Percentiles rank a stretch among this genome's conserved stretches.
Conservation (phyloP, 2,797 vertebrate species). For the Limosa lapponica region DNA sequence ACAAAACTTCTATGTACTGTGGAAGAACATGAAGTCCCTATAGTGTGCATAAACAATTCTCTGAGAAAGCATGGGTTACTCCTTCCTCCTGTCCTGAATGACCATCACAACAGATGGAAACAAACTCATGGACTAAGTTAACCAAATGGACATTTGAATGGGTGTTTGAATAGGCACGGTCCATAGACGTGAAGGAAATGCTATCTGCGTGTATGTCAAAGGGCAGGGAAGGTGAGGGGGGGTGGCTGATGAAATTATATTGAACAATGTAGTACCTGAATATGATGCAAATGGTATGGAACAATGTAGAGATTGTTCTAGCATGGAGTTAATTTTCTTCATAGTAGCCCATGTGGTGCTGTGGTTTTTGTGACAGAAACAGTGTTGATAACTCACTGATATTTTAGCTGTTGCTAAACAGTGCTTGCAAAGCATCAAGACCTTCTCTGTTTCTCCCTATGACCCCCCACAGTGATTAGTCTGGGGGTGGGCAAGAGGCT, state of each 20-base stretch:
- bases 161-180: background rate
- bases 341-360: background rate
- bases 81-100: background rate
- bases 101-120: background rate
- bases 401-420: background rate
- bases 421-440: background rate
- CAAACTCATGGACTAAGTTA: background rate
- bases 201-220: background rate
- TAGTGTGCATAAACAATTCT: rapidly evolving
- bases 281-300: background rate
- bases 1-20: rapidly evolving
- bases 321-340: background rate
- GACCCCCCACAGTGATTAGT: background rate
- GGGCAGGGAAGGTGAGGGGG: background rate
- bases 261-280: background rate
- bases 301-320: background rate
- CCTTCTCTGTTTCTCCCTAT: background rate
- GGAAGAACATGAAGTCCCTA: background rate
- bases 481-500: background rate
- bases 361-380: background rate
- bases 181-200: background rate
- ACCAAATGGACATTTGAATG: background rate
- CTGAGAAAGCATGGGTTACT: background rate
- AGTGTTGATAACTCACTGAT: background rate
- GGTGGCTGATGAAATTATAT: background rate